Evolutionary conservation across 2,113 vertebrate species (phyloP).

Genomic region (Calidris pugnax): DNA sequence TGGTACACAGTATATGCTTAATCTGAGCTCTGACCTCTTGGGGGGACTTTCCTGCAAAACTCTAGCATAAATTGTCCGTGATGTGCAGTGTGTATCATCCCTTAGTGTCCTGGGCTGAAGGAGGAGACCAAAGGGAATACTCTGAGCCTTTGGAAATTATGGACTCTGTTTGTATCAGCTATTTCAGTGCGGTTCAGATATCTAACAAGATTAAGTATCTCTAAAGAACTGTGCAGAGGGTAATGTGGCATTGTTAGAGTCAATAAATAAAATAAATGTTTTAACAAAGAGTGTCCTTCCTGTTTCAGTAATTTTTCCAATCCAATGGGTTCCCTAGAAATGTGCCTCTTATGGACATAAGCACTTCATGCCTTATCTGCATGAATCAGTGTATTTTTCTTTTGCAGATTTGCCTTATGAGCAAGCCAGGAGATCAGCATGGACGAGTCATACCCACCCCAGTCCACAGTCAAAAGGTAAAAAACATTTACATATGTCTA

Average conservation of each 20-base stretch:
- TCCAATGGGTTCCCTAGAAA: neutral
- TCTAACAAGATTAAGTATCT: neutral
- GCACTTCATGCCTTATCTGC: neutral
- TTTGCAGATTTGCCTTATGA: constrained; percentile 85
- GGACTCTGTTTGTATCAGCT: neutral
- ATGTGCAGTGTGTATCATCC: neutral
- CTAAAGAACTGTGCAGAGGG: neutral
- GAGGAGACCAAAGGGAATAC: neutral
- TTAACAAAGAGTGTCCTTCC: neutral
- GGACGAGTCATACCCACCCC: constrained; percentile 81
- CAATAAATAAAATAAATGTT: neutral
- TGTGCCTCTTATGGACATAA: neutral
- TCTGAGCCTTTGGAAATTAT: neutral
- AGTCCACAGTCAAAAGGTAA: constrained; percentile 84
- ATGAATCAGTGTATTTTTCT: constrained; percentile 3
- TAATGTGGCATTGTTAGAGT: neutral
- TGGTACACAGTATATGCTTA: neutral
- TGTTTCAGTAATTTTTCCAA: neutral
- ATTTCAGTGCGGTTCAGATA: neutral
- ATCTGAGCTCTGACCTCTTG: neutral
- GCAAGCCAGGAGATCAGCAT: constrained; percentile 83
- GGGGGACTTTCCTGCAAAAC: neutral
- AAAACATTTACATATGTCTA: neutral
- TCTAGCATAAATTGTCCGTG: neutral
- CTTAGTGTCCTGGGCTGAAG: neutral